Base-by-base conservation (phyloP, 2,888 invertebrate genomes). In the Euclidia mi region DNA sequence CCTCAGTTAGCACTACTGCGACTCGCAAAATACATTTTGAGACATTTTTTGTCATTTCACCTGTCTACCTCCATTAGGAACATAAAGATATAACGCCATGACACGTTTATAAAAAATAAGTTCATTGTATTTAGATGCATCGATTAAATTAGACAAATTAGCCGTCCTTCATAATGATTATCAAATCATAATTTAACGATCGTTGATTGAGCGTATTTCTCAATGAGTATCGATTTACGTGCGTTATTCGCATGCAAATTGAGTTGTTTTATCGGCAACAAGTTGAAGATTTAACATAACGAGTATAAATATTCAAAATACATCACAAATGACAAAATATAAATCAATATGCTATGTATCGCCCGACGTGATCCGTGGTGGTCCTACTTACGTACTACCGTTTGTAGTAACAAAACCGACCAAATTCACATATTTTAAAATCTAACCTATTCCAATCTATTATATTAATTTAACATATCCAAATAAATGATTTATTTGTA, bases 181-280 rank as follows among this genome's bases (percentile, higher is more conserved):
- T 52, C 25, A 18, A 53, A 56, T 56, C 57, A 55, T 52, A 55
- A 48, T 44, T 51, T 48, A 34, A 42, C 9, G 37, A 58, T 53
- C 29, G 49, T 46, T 45, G 41, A 34, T 46, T 49, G 37, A 11
- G 41, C 44, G 12, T 52, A 37, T 60, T 56, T 46, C 50, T 46
- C 53, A 69, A 59, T 45, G 42, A 49, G 49, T 4, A 32, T 55
- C 63, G 41, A 25, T 48, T 50, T 46, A 46, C 38, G 17, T 28
- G n/a, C 34, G 49, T 60, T 43, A 64, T 63, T 70, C 28, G 42
- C 42, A 76, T 72, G 59, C 56, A 61, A 74, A 76, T 77, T 38
- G 35, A 32, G 34, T 45, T 6, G 50, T 65, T 64, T 64, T 57
- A 64, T 61, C 60, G 50, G 28, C 14, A 28, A 45, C n/a, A 31